phyloP scores from a whole-genome alignment of 1,140 invertebrate genomes.

The Matsumurasca onukii region DNA sequence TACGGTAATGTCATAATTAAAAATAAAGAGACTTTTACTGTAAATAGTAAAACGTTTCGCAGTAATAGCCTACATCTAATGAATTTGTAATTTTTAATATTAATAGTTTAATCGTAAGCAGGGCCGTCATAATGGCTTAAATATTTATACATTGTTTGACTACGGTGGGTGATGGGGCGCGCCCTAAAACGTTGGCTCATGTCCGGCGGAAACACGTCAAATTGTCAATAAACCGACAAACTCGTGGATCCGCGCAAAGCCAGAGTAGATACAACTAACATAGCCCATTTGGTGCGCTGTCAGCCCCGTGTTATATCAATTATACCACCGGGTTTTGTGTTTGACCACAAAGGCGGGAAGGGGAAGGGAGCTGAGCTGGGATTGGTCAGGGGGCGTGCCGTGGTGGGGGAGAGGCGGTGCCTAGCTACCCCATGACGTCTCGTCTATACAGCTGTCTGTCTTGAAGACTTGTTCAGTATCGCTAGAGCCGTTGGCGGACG shows the following conservation, averaged over 20 bases:
- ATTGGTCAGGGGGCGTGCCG: constrained; percentile 17
- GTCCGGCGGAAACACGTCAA: constrained; percentile 18
- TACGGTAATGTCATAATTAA: too few species aligned
- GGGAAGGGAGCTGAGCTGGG: background rate
- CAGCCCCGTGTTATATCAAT: constrained; percentile 15
- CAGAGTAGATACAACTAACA: constrained; percentile 16
- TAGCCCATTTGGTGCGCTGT: background rate
- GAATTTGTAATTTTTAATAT: too few species aligned
- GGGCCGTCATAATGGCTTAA: too few species aligned
- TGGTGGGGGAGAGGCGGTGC: background rate
- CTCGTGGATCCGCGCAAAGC: background rate
- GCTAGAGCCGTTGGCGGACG: background rate
- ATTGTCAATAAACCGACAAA: constrained; percentile 24
- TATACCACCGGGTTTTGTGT: constrained; percentile 3
- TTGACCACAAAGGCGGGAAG: background rate
- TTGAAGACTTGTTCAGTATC: background rate
- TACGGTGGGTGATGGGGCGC: too few species aligned
- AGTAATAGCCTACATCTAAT: too few species aligned
- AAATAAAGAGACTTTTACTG: too few species aligned
- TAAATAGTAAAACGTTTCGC: too few species aligned
- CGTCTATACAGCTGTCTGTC: constrained; percentile 6
- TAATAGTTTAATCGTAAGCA: too few species aligned
- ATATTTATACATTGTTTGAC: constrained; percentile 8
- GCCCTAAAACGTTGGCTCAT: too few species aligned
- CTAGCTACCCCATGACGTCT: background rate